These are phyloP conservation scores for Archilochus colubris DNA, from an alignment of 2,113 vertebrate species.

Conservation along the genomic window DNA sequence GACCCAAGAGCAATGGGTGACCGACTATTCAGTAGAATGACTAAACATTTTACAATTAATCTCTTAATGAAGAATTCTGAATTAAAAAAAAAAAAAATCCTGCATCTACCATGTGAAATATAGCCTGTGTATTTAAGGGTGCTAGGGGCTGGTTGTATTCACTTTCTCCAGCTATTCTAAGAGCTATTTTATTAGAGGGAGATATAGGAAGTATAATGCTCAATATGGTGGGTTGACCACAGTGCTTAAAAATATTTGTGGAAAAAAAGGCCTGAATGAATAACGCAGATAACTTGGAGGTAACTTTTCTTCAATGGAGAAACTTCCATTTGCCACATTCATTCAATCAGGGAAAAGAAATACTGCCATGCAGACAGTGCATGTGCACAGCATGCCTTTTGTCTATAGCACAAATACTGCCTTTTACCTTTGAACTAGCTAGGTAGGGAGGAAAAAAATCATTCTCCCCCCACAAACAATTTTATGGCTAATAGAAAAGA, in stretches of 20 bases:
- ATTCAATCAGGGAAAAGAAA: not conserved
- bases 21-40: not conserved
- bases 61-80: not conserved
- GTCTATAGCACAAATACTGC: not conserved
- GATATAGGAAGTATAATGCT: not conserved
- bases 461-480: not conserved
- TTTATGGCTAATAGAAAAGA: not conserved
- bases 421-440: not conserved
- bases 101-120: not conserved
- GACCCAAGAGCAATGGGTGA: not conserved
- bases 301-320: not conserved
- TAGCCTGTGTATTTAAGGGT: not conserved
- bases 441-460: not conserved
- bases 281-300: not conserved
- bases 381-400: not conserved
- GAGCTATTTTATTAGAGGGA: not conserved
- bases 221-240: not conserved
- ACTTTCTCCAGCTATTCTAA: not conserved
- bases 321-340: not conserved
- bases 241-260: not conserved
- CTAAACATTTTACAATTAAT: not conserved
- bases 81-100: not conserved
- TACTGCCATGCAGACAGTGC: rapidly evolving
- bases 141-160: not conserved
- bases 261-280: not conserved